Percentiles rank a stretch among this genome's conserved stretches.
Conservation (phyloP, 2,113 vertebrate genomes). For the Calidris pygmaea region DNA sequence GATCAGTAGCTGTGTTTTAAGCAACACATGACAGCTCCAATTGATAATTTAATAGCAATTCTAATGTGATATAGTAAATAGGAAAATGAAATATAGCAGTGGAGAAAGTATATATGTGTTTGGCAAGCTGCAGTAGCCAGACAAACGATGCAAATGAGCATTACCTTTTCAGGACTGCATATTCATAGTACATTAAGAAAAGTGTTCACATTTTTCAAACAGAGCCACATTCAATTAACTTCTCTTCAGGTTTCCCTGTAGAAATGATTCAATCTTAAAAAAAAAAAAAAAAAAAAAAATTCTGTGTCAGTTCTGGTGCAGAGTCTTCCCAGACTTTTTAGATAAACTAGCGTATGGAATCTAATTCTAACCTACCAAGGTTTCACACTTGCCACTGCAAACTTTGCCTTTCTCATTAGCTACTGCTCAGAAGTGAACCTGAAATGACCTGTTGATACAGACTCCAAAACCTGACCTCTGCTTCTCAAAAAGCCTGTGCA, state of each 20-base stretch:
- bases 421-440: background rate
- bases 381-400: background rate
- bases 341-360: background rate
- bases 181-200: background rate
- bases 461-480: background rate
- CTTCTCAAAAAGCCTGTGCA: background rate
- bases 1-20: slow-evolving; percentile 1
- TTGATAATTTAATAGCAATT: slow-evolving; percentile 35
- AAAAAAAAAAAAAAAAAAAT: background rate
- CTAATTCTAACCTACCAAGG: background rate
- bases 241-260: background rate
- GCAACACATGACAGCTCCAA: background rate
- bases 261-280: background rate
- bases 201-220: background rate
- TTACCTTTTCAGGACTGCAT: background rate
- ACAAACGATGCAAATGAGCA: background rate
- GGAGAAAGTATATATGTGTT: background rate
- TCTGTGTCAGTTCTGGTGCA: background rate
- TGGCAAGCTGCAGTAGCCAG: background rate
- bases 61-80: background rate
- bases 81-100: background rate
- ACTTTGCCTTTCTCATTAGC: background rate
- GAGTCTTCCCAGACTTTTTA: background rate
- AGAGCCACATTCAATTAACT: background rate
- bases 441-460: background rate